These are phyloP conservation scores for Chauna torquata DNA, from an alignment of 2,113 vertebrate species.

Conservation along the genomic window DNA sequence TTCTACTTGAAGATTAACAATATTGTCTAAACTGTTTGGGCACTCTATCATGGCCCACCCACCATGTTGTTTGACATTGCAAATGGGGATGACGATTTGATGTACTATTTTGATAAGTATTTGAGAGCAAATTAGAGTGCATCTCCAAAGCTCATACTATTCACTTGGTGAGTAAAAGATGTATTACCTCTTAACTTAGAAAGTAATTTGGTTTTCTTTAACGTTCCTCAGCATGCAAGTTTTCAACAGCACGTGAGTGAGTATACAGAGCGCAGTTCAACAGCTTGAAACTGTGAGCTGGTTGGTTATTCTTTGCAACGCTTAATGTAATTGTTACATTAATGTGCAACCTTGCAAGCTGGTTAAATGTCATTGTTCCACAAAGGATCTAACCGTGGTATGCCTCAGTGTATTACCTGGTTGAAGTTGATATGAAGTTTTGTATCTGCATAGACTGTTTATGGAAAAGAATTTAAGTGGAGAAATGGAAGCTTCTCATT, in stretches of 20 bases:
- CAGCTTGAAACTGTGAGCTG: neutral
- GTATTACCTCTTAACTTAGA: neutral
- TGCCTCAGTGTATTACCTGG: neutral
- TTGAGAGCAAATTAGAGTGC: neutral
- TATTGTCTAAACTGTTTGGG: neutral
- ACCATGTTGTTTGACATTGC: slow-evolving; percentile 2
- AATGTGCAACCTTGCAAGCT: neutral
- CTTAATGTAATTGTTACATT: neutral
- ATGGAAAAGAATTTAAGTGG: neutral
- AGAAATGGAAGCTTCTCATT: neutral
- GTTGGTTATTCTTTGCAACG: neutral
- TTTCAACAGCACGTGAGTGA: neutral
- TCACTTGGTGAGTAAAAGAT: neutral
- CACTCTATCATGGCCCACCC: neutral
- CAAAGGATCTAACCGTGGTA: neutral
- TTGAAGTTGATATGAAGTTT: neutral
- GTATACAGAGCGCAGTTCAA: neutral
- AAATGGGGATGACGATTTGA: slow-evolving; percentile 21
- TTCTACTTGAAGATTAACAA: neutral
- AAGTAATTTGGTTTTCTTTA: neutral
- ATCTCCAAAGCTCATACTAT: neutral
- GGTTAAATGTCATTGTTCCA: neutral
- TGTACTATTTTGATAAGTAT: slow-evolving; percentile 45
- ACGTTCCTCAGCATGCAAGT: neutral
- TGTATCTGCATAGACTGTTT: neutral